Evolutionary conservation across 2,888 invertebrate species (phyloP).

Genomic region (Dromius quadrimaculatus): DNA sequence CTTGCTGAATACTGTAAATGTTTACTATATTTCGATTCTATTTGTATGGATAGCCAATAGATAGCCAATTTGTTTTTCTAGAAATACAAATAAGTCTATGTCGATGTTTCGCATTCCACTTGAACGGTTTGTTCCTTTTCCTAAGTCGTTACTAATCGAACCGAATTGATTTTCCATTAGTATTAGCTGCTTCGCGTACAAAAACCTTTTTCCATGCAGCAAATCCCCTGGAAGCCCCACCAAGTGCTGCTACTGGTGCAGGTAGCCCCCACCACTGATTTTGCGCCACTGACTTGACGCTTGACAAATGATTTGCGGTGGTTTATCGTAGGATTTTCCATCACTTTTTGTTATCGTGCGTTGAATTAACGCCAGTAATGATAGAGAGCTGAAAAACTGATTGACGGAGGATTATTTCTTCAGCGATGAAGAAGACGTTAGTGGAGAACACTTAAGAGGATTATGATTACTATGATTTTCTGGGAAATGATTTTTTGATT

Average conservation of each 20-base stretch:
- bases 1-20: too few relatives aligned
- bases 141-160: conserved; percentile 19
- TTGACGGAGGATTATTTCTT: not conserved
- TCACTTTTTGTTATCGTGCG: conserved; percentile 17
- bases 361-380: conserved; percentile 5
- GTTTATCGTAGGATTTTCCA: conserved; percentile 25
- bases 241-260: not conserved
- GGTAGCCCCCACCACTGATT: not conserved
- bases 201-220: not conserved
- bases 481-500: too few relatives aligned
- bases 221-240: not conserved
- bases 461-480: too few relatives aligned
- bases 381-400: not conserved
- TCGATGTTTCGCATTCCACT: too few relatives aligned
- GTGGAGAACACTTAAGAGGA: too few relatives aligned
- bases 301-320: conserved; percentile 26
- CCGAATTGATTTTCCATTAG: conserved; percentile 14
- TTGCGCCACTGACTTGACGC: not conserved
- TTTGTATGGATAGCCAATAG: too few relatives aligned
- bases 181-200: conserved; percentile 10
- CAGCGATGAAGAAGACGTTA: too few relatives aligned
- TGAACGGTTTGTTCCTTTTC: too few relatives aligned
- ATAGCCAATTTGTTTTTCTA: too few relatives aligned
- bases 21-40: too few relatives aligned
- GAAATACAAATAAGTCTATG: too few relatives aligned